Conservation (phyloP, 2,888 invertebrate genomes). For the Loripinus fragilis region DNA sequence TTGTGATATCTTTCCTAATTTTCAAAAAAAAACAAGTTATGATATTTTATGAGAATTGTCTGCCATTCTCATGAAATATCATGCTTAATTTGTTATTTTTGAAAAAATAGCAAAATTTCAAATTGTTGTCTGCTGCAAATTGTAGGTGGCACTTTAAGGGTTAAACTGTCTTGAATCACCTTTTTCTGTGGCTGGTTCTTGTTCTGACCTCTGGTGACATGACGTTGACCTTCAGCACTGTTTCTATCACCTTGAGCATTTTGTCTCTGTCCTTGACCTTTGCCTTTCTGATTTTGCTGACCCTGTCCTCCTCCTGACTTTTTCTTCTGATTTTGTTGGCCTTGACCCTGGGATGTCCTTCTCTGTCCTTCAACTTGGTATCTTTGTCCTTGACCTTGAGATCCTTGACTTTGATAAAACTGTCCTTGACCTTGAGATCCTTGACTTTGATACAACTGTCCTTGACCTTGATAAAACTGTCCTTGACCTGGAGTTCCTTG, state of each 20-base stretch:
- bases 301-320: not conserved
- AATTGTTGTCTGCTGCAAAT: too few relatives aligned
- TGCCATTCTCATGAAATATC: too few relatives aligned
- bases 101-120: too few relatives aligned
- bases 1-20: too few relatives aligned
- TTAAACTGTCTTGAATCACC: too few relatives aligned
- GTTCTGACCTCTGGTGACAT: constrained; percentile 24
- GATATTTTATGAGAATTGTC: too few relatives aligned
- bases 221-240: constrained; percentile 9
- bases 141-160: too few relatives aligned
- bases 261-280: constrained; percentile 14
- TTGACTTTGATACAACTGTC: not conserved
- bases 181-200: not conserved
- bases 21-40: too few relatives aligned
- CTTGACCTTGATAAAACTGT: not conserved
- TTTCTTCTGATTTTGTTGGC: not conserved
- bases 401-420: not conserved
- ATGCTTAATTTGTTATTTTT: too few relatives aligned
- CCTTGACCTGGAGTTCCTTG: not conserved
- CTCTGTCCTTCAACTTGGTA: not conserved
- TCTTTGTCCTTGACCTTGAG: not conserved
- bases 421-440: not conserved
- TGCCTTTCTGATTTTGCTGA: not conserved
- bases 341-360: constrained; percentile 3
- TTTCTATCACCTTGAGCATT: not conserved